Evolutionary conservation across 2,113 vertebrate genomes (phyloP), one percentile per base, ranked within the genome.

Genomic region (Cavia aperea): DNA sequence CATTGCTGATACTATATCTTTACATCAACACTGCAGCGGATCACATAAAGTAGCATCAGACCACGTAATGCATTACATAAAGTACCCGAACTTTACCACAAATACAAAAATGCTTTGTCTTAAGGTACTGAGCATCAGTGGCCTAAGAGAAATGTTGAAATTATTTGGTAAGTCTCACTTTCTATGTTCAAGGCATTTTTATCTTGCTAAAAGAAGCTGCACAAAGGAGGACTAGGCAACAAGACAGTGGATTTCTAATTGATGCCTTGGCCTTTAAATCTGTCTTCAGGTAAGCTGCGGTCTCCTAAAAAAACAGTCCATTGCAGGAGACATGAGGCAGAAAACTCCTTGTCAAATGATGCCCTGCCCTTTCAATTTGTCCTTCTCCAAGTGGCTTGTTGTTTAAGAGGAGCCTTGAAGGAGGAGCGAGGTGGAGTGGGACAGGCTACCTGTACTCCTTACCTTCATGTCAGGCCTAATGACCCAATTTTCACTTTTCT

Each of bases 251-350:
- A 77, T 89, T 94, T 94, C 93, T 97, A 97, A 97, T 91, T 95
- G 93, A 95, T 96, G 83, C 54, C 77, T 86, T 95, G 81, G 92
- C 86, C 93, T 96, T 96, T 96, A 96, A 96, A 94, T 96, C 93
- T 96, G 86, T 93, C 92, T 95, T 90, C 75, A 93, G 51, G 66
- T 31, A 88, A 83, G 88, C 60, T 92, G 58, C 72, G 83, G 93
- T 91, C 83, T 96, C 86, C 92, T 96, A 92, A 95, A 95, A 94
- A 91, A 96, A 94, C 90, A 93, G 92, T 96, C 94, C 84, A 89
- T 89, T 93, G 90, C 94, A 90, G 86, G 90, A 75, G 43, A 90
- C 90, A 95, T 92, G 94, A 96, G 75, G 79, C 86, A 94, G 86
- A 88, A 94, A 92, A 86, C 90, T n/a, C 90, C 29, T 87, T 92